Percentiles rank a stretch among this genome's conserved stretches.
phyloP scores from a whole-genome alignment of 64 coral and sea anemone species.

The Montipora sp. region DNA sequence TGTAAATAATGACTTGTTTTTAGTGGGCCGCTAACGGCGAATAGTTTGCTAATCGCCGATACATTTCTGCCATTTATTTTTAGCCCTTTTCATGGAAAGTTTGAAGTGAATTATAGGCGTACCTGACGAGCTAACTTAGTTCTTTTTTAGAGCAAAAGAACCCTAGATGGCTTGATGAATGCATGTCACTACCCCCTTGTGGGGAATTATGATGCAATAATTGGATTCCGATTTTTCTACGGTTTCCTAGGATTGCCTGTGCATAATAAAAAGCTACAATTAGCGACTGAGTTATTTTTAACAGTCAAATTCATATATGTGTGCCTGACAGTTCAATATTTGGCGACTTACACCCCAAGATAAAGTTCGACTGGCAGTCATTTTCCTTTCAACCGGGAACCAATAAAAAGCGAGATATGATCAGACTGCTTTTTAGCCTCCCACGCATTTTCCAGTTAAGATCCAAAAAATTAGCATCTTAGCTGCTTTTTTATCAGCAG shows the following conservation, averaged over 20 bases:
- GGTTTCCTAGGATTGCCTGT: not conserved
- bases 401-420: slow-evolving; percentile 49
- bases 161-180: not conserved
- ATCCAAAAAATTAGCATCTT: slow-evolving; percentile 58
- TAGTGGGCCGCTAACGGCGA: slow-evolving; percentile 33
- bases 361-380: slow-evolving; percentile 41
- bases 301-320: not conserved
- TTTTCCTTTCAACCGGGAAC: slow-evolving; percentile 35
- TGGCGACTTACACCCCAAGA: slow-evolving; percentile 41
- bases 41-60: not conserved
- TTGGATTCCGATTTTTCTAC: not conserved
- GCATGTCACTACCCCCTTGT: not conserved
- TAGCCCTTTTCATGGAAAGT: not conserved
- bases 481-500: slow-evolving; percentile 41
- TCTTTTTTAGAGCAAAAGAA: not conserved
- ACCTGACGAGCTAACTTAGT: not conserved
- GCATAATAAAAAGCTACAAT: not conserved
- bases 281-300: not conserved
- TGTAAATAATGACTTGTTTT: slow-evolving; percentile 29
- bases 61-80: not conserved
- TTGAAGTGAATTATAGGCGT: not conserved
- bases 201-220: slow-evolving; percentile 1
- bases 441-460: slow-evolving; percentile 52
- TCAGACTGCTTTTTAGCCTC: slow-evolving; percentile 9
- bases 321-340: slow-evolving; percentile 39